Base-by-base conservation (phyloP, 1,140 invertebrate genomes). In the Pollicipes pollicipes region DNA sequence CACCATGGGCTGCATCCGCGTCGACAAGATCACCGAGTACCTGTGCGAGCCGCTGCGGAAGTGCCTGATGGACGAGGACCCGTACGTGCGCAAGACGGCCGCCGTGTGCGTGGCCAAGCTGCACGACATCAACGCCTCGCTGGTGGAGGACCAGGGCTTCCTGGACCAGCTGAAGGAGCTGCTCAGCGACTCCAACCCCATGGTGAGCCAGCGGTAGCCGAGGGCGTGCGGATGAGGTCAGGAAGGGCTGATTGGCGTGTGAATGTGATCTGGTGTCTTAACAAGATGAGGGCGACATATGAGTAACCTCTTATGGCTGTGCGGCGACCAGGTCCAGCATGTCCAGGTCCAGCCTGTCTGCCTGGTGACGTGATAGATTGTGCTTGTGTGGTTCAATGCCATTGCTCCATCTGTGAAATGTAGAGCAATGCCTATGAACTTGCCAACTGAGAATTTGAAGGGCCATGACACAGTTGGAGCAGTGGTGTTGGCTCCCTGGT, bases 21-120 rank as follows among this genome's bases (percentile, higher is more conserved):
- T 99, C 68, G 97, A 99, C 81, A 99, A 99, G 83, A 99, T 99
- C 76, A 99, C 97, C 3, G 97, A 99, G 82, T 99, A 99, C 82
- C 83, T 99, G 16, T 99, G 97, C 82, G 97, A 99, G 79, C 97
- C 97, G 4, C 82, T 99, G 72, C 83, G 97, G 68, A 99, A 99
- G 80, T 99, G 97, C 81, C 84, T 99, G 75, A 94, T 95, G 79
- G 97, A 99, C 83, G 97, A 99, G 80, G 97, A 99, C 84, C 97
- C 97, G 0, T 99, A 99, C 83, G 97, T 99, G 0, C 84, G 97
- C 69, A 99, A 99, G 83, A 99, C 97, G 2, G 97, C 97, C 27
- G 97, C 97, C 21, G 96, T 99, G 32, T 99, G 96, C 80, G 97
- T 99, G 27, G 97, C 97, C 31, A 99, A 99, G 80, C 83, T 99